Conservation (phyloP, 1,140 invertebrate species). For the Adelges cooleyi region DNA sequence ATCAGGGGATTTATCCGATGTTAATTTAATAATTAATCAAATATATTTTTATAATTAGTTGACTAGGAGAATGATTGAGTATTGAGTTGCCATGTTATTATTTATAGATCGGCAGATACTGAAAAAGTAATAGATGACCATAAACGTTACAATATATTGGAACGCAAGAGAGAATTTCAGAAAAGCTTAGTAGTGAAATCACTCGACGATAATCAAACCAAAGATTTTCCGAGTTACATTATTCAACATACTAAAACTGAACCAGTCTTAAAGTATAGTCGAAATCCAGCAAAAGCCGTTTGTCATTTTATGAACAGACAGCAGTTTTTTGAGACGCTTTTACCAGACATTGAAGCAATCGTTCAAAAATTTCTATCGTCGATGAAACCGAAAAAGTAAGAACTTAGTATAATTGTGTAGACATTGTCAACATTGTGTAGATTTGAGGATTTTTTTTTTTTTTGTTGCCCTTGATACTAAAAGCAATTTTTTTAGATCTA, state of each 20-base stretch:
- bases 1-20: no score
- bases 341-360: constrained; percentile 30
- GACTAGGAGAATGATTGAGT: no score
- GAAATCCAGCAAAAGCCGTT: constrained; percentile 29
- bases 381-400: constrained; percentile 31
- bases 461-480: no score
- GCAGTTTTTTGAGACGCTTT: constrained; percentile 30
- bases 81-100: no score
- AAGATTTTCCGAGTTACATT: constrained; percentile 30
- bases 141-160: background rate
- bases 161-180: constrained; percentile 7
- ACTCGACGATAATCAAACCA: background rate
- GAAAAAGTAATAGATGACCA: background rate
- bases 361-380: constrained; percentile 27
- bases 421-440: no score
- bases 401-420: no score
- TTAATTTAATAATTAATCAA: no score
- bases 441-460: no score
- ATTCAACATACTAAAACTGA: constrained; percentile 27
- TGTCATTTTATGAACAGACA: constrained; percentile 27
- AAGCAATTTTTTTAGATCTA: background rate
- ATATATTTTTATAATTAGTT: no score
- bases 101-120: background rate
- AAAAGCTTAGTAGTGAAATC: background rate
- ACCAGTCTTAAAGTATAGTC: constrained; percentile 30